Base-by-base conservation (phyloP, 2,797 vertebrate genomes). In the Ciconia nigra region DNA sequence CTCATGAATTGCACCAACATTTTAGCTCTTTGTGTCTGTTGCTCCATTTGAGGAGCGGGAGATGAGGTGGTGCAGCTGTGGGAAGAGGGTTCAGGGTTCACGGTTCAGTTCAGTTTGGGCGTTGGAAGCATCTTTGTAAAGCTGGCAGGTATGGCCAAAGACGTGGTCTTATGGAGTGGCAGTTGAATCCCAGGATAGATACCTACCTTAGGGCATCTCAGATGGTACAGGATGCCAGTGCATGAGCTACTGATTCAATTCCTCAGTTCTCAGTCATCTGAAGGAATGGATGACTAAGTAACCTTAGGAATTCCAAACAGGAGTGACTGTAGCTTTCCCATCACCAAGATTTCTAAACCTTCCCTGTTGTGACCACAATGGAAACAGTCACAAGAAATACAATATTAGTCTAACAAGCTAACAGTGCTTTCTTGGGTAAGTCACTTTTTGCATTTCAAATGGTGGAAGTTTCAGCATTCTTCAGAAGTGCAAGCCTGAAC, bases 1-100 rank as follows among this genome's bases (percentile, higher is more conserved):
- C 87, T 94, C 73, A 62, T 92, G 78, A 95, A 95, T 91, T 92
- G 83, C 88, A 90, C 76, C 93, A 95, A 81, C 51, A 61, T 77
- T 93, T 93, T 79, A 78, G 82, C 41, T 78, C 83, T 92, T 93
- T 92, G 58, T 93, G 59, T 71, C 55, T 88, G 41, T 67, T 90
- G 69, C 57, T 93, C 55, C 74, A 25, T 57, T 78, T 62, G 71
- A 95, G 31, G 42, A 94, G 82, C 15, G 17, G 80, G 55, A 86
- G 78, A 65, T 61, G 58, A 94, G 73, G 54, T 83, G 62, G 62
- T 93, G 80, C 77, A 69, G 66, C 82, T 90, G 61, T 41, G 41
- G 42, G 39, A 94, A 78, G 71, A 74, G 47, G 41, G 14, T 51
- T 88, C 65, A 91, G 21, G 16, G n/a, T 54, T 93, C 44, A 78